These are phyloP conservation scores for Astreopora myriophthalma DNA, from an alignment of 64 coral and sea anemone genomes.

Conservation along the genomic window DNA sequence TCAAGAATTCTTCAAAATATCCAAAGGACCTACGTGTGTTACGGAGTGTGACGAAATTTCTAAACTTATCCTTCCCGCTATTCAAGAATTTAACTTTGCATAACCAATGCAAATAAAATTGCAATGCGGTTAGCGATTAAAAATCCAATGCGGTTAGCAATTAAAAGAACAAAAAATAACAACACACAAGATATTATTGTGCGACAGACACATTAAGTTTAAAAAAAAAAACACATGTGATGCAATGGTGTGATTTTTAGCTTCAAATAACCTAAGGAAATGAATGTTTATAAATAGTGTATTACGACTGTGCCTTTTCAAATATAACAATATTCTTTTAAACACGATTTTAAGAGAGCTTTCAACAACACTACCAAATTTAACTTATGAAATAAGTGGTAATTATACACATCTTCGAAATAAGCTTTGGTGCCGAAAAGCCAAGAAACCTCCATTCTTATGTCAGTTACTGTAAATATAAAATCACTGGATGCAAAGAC, in stretches of 20 bases:
- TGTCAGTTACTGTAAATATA: no score
- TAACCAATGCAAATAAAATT: constrained; percentile 17
- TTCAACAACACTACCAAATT: not conserved
- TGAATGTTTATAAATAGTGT: not conserved
- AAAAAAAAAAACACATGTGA: not conserved
- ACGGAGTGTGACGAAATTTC: constrained; percentile 29
- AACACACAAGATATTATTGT: not conserved
- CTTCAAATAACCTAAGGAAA: not conserved
- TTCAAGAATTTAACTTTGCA: not conserved
- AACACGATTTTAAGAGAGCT: no score
- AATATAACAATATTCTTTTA: not conserved
- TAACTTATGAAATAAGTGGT: not conserved
- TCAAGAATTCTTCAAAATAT: not conserved
- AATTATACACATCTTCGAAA: not conserved
- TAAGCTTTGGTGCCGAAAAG: no score
- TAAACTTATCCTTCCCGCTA: not conserved
- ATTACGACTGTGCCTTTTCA: not conserved
- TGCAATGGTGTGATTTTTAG: not conserved
- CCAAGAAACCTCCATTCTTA: no score
- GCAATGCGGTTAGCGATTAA: not conserved
- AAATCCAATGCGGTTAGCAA: not conserved
- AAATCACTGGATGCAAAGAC: no score
- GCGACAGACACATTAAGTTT: no score
- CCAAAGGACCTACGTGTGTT: not conserved
- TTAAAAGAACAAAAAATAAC: not conserved